Percentiles rank a stretch among this genome's conserved stretches.
phyloP scores from a whole-genome alignment of 2,113 vertebrate species.

The Dinomys branickii region DNA sequence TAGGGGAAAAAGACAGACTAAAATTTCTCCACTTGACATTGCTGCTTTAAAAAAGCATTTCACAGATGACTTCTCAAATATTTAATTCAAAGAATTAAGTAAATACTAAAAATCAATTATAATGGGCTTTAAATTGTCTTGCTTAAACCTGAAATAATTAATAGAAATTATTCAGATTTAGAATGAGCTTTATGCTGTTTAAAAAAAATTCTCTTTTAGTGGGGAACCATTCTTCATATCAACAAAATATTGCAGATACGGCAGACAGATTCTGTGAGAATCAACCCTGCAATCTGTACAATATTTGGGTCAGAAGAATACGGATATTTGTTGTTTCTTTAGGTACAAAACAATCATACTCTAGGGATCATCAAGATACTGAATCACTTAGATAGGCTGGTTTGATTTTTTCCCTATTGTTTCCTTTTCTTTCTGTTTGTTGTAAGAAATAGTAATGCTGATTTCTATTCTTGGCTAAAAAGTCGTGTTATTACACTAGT shows the following conservation, averaged over 20 bases:
- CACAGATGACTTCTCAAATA: neutral
- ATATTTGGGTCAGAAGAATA: neutral
- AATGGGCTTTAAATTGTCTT: neutral
- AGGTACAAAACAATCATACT: neutral
- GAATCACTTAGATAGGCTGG: neutral
- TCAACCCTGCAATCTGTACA: neutral
- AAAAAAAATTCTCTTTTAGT: neutral
- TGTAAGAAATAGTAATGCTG: neutral
- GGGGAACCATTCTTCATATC: neutral
- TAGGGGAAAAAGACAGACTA: neutral
- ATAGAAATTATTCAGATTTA: constrained; percentile 35
- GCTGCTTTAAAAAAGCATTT: neutral
- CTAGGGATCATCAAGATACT: neutral
- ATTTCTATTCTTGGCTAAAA: neutral
- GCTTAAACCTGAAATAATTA: neutral
- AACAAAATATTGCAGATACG: neutral
- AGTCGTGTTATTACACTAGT: neutral
- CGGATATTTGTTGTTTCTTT: neutral
- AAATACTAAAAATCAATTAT: neutral
- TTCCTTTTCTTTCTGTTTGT: neutral
- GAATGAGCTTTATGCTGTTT: neutral
- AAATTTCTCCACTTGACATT: neutral
- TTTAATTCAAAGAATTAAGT: neutral
- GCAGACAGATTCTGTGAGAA: neutral
- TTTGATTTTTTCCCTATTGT: constrained; percentile 4